Evolutionary conservation across 1,140 invertebrate species (phyloP).

Genomic region (Palaemon carinicauda): DNA sequence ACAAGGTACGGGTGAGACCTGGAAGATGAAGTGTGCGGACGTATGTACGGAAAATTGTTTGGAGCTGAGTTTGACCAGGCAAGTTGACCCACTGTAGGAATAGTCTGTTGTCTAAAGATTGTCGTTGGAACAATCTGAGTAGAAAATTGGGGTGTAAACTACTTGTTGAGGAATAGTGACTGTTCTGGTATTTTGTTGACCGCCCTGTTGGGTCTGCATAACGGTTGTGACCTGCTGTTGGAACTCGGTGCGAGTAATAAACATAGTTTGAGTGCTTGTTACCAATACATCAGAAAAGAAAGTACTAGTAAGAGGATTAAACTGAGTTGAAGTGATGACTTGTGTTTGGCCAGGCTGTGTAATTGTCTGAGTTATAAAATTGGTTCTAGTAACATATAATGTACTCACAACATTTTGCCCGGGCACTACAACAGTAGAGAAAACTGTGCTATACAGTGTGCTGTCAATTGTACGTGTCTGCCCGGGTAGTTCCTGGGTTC

Average conservation of each 20-base stretch:
- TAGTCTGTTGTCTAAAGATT: constrained; percentile 17
- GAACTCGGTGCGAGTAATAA: constrained; percentile 27
- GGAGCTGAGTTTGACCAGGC: constrained; percentile 35
- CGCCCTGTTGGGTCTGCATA: constrained; percentile 23
- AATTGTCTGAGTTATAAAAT: constrained; percentile 31
- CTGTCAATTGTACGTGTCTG: constrained; percentile 42
- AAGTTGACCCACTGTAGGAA: constrained; percentile 15
- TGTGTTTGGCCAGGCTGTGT: constrained; percentile 36
- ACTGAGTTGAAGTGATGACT: constrained; percentile 22
- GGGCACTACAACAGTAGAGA: constrained; percentile 23
- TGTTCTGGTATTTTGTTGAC: constrained; percentile 41
- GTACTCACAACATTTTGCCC: constrained; percentile 21
- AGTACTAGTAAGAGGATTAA: constrained; percentile 42
- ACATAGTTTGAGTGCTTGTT: constrained; percentile 44
- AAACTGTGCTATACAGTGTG: constrained; percentile 33
- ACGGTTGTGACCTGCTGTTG: constrained; percentile 27
- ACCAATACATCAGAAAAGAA: constrained; percentile 17
- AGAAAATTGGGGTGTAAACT: constrained; percentile 34
- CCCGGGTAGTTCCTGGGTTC: constrained; percentile 15
- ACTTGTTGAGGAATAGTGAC: constrained; percentile 37
- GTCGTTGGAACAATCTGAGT: constrained; percentile 49
- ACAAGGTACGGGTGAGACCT: constrained; percentile 25
- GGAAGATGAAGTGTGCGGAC: constrained; percentile 23
- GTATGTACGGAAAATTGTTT: constrained; percentile 18
- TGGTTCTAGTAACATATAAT: not conserved